Evolutionary conservation across 2,113 vertebrate species (phyloP).

Genomic region (Solenodon paradoxus): DNA sequence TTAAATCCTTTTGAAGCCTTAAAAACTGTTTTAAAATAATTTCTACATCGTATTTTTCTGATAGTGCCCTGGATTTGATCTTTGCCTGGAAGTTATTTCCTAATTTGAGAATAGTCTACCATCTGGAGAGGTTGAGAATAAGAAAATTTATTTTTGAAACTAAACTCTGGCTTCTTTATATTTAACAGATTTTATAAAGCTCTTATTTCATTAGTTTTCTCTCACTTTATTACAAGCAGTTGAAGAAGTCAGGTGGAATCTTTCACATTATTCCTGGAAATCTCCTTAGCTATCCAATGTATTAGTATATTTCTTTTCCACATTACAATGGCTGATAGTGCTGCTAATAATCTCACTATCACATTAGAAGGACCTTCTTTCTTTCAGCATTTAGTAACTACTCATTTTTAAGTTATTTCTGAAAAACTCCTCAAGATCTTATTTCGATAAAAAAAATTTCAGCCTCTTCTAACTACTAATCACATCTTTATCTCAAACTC

Average conservation of each 20-base stretch:
- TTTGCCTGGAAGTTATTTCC: slow-evolving; percentile 61
- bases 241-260: background rate
- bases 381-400: background rate
- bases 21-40: slow-evolving; percentile 36
- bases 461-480: background rate
- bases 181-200: slow-evolving; percentile 48
- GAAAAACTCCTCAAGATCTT: background rate
- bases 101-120: slow-evolving; percentile 63
- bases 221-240: slow-evolving; percentile 28
- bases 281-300: background rate
- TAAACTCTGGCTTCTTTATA: slow-evolving; percentile 50
- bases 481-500: background rate
- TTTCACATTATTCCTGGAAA: background rate
- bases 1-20: slow-evolving; percentile 36
- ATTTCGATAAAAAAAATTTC: background rate
- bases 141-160: slow-evolving; percentile 61
- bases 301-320: background rate
- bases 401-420: background rate
- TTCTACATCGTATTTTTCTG: slow-evolving; percentile 53
- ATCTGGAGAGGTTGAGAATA: slow-evolving; percentile 60
- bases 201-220: slow-evolving; percentile 50
- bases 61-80: slow-evolving; percentile 56
- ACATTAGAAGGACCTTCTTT: background rate
- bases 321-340: background rate
- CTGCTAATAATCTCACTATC: background rate